Percentiles rank a stretch among this genome's conserved stretches.
Evolutionary conservation across 2,113 vertebrate genomes (phyloP).

Genomic region (Cryptotis parvus): DNA sequence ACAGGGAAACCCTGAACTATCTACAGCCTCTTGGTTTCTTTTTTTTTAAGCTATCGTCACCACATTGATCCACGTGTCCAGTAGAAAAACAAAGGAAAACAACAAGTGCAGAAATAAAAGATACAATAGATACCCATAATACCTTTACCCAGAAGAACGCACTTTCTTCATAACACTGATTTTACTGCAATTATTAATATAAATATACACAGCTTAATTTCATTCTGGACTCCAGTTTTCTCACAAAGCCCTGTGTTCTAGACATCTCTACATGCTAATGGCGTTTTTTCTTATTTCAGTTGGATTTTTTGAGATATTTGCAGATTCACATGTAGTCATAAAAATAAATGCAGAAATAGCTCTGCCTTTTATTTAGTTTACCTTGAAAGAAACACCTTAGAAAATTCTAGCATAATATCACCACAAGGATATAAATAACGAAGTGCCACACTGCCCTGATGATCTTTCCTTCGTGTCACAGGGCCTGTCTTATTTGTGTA

Average conservation of each 20-base stretch:
- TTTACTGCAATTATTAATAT: background rate
- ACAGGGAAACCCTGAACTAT: background rate
- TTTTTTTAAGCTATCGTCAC: background rate
- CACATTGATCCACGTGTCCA: background rate
- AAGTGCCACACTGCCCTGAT: background rate
- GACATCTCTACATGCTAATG: background rate
- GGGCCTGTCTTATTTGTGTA: background rate
- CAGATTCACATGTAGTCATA: background rate
- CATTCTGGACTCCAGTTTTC: background rate
- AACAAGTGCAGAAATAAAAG: background rate
- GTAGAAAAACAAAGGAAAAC: background rate
- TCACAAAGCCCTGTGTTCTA: background rate
- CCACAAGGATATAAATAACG: background rate
- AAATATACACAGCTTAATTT: background rate
- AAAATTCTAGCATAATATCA: background rate
- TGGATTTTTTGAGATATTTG: constrained; percentile 8
- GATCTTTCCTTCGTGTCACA: background rate
- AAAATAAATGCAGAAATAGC: background rate
- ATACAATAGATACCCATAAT: background rate
- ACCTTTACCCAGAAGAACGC: background rate
- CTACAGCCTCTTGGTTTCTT: background rate
- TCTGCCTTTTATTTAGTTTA: background rate
- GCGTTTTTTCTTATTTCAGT: constrained; percentile 9
- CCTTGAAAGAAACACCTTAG: background rate
- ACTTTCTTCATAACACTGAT: background rate